phyloP scores from a whole-genome alignment of 2,888 invertebrate species.

The Julus scanicus region DNA sequence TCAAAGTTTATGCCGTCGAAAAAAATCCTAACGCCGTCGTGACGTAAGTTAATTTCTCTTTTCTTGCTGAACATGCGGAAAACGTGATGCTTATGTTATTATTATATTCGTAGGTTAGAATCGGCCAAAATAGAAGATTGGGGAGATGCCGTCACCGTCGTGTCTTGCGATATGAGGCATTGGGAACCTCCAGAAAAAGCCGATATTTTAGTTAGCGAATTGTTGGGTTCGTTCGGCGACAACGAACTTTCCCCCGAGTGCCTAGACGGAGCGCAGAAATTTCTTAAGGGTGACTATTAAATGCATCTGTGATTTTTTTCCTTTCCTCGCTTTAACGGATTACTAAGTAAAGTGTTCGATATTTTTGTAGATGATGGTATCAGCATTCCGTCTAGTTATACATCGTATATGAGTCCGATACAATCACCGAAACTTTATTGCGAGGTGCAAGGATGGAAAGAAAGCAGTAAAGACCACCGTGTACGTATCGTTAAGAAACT shows the following conservation, averaged over 20 bases:
- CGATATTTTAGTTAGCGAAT: conserved; percentile 94
- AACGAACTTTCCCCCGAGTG: conserved; percentile 99
- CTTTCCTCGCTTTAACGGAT: not conserved
- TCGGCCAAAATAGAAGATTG: conserved; percentile 82
- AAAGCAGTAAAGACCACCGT: conserved; percentile 48
- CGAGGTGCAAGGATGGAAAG: conserved; percentile 71
- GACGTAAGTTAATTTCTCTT: conserved; percentile 68
- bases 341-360: not conserved
- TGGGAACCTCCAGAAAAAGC: conserved; percentile 85
- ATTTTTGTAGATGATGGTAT: conserved; percentile 78
- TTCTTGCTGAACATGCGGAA: not conserved
- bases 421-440: conserved; percentile 88
- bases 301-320: conserved; percentile 53
- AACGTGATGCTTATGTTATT: conserved; percentile 46
- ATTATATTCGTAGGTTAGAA: conserved; percentile 68
- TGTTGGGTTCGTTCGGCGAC: conserved; percentile 97
- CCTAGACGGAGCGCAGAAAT: conserved; percentile 90
- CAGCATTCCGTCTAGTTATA: conserved; percentile 89
- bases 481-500: not conserved
- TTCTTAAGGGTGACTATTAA: conserved; percentile 74
- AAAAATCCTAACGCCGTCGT: conserved; percentile 97
- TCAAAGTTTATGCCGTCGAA: conserved; percentile 93
- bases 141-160: conserved; percentile 78
- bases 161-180: conserved; percentile 87
- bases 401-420: conserved; percentile 91